A percentile compares a stretch with the other conserved stretches of the same genome.
Conservation (phyloP, 2,888 invertebrate species). For the Pristionchus mayeri region DNA sequence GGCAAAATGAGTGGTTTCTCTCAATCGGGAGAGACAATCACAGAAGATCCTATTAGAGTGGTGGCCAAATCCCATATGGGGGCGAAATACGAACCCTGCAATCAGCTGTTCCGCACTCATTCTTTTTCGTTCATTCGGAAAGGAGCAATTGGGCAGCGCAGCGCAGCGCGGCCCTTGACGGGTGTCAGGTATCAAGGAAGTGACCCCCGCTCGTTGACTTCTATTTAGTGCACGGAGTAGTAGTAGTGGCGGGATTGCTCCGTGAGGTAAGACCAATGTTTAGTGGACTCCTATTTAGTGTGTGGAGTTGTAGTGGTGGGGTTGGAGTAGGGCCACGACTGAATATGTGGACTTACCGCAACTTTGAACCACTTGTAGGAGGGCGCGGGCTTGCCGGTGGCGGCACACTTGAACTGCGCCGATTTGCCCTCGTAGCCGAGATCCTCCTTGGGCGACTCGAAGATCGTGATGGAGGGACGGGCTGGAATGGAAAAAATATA, state of each 20-base stretch:
- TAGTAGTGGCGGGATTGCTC: too few relatives aligned
- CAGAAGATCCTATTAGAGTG: not conserved
- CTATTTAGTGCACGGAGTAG: not conserved
- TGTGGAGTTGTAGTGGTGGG: too few relatives aligned
- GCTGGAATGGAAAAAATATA: slow-evolving; percentile 55
- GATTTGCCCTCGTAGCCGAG: slow-evolving; percentile 65
- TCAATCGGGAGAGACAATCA: not conserved
- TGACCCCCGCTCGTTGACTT: not conserved
- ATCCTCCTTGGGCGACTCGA: slow-evolving; percentile 62
- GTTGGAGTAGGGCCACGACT: too few relatives aligned
- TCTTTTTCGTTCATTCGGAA: not conserved
- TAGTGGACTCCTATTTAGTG: too few relatives aligned
- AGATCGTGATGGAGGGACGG: slow-evolving; percentile 67
- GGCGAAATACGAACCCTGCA: slow-evolving; percentile 13
- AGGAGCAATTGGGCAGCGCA: slow-evolving; percentile 34
- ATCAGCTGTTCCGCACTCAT: slow-evolving; percentile 13
- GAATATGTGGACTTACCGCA: slow-evolving; percentile 6
- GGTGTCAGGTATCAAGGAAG: slow-evolving; percentile 32
- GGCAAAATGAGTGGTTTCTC: not conserved
- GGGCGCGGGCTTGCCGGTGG: slow-evolving; percentile 69
- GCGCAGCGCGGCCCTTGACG: not conserved
- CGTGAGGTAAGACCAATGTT: too few relatives aligned
- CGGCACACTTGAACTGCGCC: slow-evolving; percentile 67
- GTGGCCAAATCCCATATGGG: not conserved
- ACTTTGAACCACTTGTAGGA: slow-evolving; percentile 67